Evolutionary conservation across 1,140 invertebrate genomes (phyloP), one percentile per base, ranked within the genome.

Genomic region (Magallana gigas): DNA sequence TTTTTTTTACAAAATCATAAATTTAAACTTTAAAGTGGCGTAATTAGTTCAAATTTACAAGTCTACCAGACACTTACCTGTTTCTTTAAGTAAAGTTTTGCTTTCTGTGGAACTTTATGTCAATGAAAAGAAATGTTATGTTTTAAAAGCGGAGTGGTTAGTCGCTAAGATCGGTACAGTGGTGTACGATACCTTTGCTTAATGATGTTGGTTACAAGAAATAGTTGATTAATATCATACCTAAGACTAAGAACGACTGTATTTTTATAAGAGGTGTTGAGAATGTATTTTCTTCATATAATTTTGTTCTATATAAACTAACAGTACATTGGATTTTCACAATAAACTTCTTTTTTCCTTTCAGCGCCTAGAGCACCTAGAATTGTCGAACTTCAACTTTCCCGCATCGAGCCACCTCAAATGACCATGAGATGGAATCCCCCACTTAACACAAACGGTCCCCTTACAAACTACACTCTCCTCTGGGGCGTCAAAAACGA

Each of bases 401-500:
- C 58, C 11, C 64, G 85, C 59, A 58, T 59, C 2, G 85, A 89
- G 76, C 88, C 88, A 14, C 88, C 85, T n/a, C 83, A 83, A 36
- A 57, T 84, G 12, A 71, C 58, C 8, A 58, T 89, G 36, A 84
- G 81, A 48, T 89, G 88, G 88, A 48, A 81, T 29, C 88, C 88
- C 14, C 88, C 88, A 11, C 57, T 62, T 6, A n/a, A 85, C 11
- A 87, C 85, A 57, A 87, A 87, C 48, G 88, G 85, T 48, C 56
- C 23, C 29, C 64, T 88, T 0, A 48, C 7, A 6, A 85, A 84
- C 71, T 88, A 88, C 36, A 85, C 83, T 16, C 57, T 88, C 1
- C 36, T 76, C 16, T 88, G 87, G 87, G 87, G 87, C 18, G 83
- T 88, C 9, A 68, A 85, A 59, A 85, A 85, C 56, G 87, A 83